Evolutionary conservation across 2,888 invertebrate species (phyloP), one percentile per base, ranked within the genome.

Genomic region (Ferrisia virgata): DNA sequence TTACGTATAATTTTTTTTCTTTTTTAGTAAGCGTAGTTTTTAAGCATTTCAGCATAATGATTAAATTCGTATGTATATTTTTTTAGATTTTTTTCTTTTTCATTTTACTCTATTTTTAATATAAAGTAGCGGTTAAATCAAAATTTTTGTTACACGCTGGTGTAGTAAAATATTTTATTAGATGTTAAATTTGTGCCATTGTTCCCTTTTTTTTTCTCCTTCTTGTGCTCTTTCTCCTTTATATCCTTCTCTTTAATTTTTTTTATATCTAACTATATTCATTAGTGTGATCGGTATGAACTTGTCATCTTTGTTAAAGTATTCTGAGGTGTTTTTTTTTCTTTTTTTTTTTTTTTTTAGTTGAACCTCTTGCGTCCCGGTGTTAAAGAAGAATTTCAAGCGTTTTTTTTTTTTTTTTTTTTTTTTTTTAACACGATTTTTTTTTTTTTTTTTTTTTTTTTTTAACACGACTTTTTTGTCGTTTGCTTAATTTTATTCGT

Each of bases 111-210:
- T 53, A 47, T 53, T 53, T 5, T 53, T 8, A 22, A 36, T n/a
- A n/a, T n/a, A 40, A 2, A 1, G 36, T 76, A 76, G 31, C 36
- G 18, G 33, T 58, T 28, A 11, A 76, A 76, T 76, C 72, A 76
- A 76, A 76, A 76, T 2, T 18, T 76, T 76, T 53, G 18, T 8
- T 69, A 69, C 69, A 33, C 64, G 28, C 6, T 28, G 22, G 22
- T 69, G 36, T 72, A 69, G 31, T 31, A 31, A 69, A 69, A 69
- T 31, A 15, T n/a, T 36, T 72, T 36, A 18, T 13, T 18, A n/a
- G n/a, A n/a, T 72, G n/a, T 31, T 72, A 33, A 31, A 72, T 36
- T 64, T 76, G 72, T 76, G 72, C 72, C 72, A 76, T 76, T 6
- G 5, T 53, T 11, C 53, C 53, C 53, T 0, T 1, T 2, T 8